Conservation (phyloP, 1,140 invertebrate genomes). For the Eueides isabella region DNA sequence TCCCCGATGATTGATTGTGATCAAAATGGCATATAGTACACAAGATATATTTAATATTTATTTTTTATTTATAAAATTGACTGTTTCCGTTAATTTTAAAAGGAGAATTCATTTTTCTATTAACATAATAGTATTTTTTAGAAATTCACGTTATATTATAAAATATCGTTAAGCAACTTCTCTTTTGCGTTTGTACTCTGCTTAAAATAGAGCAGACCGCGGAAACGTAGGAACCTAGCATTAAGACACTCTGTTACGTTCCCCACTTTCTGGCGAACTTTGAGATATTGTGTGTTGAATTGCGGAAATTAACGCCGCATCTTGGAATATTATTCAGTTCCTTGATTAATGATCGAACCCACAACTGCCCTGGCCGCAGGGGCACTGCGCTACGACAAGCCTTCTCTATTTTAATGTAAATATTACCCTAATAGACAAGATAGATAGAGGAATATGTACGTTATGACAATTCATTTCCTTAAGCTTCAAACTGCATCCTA, state of each 20-base stretch:
- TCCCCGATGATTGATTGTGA: background rate
- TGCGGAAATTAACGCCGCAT: background rate
- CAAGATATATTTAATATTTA: no score
- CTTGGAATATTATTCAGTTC: background rate
- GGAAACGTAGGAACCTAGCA: background rate
- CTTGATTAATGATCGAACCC: background rate
- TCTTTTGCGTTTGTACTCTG: no score
- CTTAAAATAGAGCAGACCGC: background rate
- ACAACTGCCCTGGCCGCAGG: background rate
- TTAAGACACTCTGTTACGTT: background rate
- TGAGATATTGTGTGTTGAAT: background rate
- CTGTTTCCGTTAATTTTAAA: no score
- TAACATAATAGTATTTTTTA: no score
- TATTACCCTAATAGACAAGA: no score
- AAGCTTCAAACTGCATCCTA: no score
- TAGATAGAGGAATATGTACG: no score
- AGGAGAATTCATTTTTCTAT: no score
- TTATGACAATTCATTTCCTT: no score
- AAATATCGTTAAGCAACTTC: background rate
- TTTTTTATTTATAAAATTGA: no score
- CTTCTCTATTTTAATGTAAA: no score
- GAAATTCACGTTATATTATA: no score
- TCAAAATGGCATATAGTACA: background rate
- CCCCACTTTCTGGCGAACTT: background rate
- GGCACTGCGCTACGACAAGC: background rate